Conservation (phyloP, 1,140 invertebrate genomes). For the Ptiloglossa arizonensis region DNA sequence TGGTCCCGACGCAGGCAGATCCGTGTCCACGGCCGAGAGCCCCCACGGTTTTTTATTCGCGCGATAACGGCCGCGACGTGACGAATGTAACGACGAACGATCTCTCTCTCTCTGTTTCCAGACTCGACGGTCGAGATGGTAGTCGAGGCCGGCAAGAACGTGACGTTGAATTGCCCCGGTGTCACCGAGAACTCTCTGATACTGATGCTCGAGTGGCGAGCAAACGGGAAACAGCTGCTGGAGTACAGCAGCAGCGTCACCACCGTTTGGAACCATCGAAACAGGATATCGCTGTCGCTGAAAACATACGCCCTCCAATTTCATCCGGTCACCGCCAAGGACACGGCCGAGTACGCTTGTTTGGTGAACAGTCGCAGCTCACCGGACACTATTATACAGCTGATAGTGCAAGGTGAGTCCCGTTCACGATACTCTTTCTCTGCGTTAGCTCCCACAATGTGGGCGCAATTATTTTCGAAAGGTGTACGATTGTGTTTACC, state of each 20-base stretch:
- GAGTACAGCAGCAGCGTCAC: slow-evolving; percentile 83
- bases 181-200: slow-evolving; percentile 85
- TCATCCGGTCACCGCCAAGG: slow-evolving; percentile 84
- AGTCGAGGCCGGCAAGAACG: slow-evolving; percentile 85
- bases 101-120: slow-evolving; percentile 58
- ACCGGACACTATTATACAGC: slow-evolving; percentile 84
- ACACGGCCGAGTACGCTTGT: slow-evolving; percentile 86
- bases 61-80: slow-evolving; percentile 40
- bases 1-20: slow-evolving; percentile 56
- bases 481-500: no score
- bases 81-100: slow-evolving; percentile 44
- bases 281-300: slow-evolving; percentile 83
- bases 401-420: slow-evolving; percentile 86
- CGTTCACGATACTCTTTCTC: background rate
- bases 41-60: slow-evolving; percentile 46
- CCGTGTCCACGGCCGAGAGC: background rate
- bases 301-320: slow-evolving; percentile 86
- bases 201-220: slow-evolving; percentile 85
- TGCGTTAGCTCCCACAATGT: no score
- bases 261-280: slow-evolving; percentile 82
- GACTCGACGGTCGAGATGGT: slow-evolving; percentile 83
- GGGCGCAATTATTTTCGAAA: no score
- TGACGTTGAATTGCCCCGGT: slow-evolving; percentile 85
- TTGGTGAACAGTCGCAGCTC: slow-evolving; percentile 86
- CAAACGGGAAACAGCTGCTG: slow-evolving; percentile 76